Evolutionary conservation across 64 coral and sea anemone species (phyloP).

Genomic region (Hydrozoanthus tunicans): DNA sequence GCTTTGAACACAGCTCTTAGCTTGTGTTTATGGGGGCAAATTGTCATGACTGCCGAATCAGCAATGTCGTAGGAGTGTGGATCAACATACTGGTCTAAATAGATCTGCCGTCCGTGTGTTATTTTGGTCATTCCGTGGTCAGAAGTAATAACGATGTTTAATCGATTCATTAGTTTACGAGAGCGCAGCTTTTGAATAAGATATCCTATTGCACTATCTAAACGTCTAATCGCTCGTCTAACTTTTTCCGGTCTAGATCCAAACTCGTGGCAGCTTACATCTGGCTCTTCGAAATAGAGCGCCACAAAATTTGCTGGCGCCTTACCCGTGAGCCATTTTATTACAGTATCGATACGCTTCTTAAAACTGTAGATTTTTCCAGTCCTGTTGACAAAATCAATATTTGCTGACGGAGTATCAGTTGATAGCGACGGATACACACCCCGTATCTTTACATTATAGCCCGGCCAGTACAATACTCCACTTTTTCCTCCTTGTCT

Average conservation of each 20-base stretch:
- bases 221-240: conserved; percentile 13
- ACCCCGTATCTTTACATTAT: conserved; percentile 71
- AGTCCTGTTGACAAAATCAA: conserved; percentile 60
- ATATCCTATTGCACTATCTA: conserved; percentile 68
- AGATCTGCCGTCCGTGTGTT: conserved; percentile 45
- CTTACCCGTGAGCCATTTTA: conserved; percentile 60
- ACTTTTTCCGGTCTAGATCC: conserved; percentile 54
- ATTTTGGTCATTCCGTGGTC: conserved; percentile 89
- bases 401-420: conserved; percentile 57
- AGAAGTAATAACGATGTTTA: conserved; percentile 80
- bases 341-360: conserved; percentile 60
- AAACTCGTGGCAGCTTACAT: conserved; percentile 62
- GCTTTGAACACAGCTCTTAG: conserved; percentile 48
- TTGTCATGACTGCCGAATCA: conserved; percentile 51
- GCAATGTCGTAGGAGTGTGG: conserved; percentile 57
- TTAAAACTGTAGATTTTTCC: conserved; percentile 53
- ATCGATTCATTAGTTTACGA: conserved; percentile 49
- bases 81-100: conserved; percentile 68
- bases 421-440: conserved; percentile 52
- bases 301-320: conserved; percentile 82
- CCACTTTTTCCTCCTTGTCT: conserved; percentile 77
- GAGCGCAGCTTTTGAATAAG: conserved; percentile 47
- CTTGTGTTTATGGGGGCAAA: conserved; percentile 62
- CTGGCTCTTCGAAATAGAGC: conserved; percentile 86
- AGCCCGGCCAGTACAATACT: conserved; percentile 82